These are phyloP conservation scores for Euzophera pinguis DNA, from an alignment of 2,888 invertebrate species.

Conservation along the genomic window DNA sequence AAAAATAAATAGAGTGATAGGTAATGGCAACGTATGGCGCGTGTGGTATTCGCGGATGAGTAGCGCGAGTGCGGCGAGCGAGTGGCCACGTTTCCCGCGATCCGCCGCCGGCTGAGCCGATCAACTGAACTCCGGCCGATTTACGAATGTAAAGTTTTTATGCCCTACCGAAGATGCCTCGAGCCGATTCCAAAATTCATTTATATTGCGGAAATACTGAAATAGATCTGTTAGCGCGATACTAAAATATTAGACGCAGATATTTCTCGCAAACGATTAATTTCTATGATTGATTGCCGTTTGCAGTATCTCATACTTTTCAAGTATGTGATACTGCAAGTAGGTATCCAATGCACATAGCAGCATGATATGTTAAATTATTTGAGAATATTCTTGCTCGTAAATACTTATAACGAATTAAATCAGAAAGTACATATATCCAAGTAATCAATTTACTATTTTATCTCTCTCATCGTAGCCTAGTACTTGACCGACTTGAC, in stretches of 20 bases:
- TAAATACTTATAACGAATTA: too few relatives aligned
- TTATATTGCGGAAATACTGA: slow-evolving; percentile 36
- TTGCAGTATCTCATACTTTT: too few relatives aligned
- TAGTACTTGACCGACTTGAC: too few relatives aligned
- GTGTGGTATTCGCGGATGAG: slow-evolving; percentile 53
- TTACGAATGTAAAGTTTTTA: slow-evolving; percentile 50
- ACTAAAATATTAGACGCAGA: slow-evolving; percentile 15
- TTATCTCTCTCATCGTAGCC: too few relatives aligned
- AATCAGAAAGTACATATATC: too few relatives aligned
- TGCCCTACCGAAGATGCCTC: slow-evolving; percentile 39
- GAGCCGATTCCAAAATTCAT: slow-evolving; percentile 32
- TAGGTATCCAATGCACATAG: too few relatives aligned
- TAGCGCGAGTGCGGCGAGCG: slow-evolving; percentile 36
- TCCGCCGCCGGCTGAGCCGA: slow-evolving; percentile 49
- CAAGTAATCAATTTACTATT: too few relatives aligned
- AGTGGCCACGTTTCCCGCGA: slow-evolving; percentile 25
- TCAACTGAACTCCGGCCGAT: slow-evolving; percentile 62
- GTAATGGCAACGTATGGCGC: slow-evolving; percentile 40
- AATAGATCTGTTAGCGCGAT: slow-evolving; percentile 30
- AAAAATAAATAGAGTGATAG: slow-evolving; percentile 30
- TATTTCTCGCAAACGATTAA: slow-evolving; percentile 15
- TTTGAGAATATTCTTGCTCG: too few relatives aligned
- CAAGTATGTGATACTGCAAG: too few relatives aligned
- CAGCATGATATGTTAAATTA: too few relatives aligned
- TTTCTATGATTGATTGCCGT: background rate